Evolutionary conservation across 2,113 vertebrate species (phyloP).

Genomic region (Cranoglanis bouderius): DNA sequence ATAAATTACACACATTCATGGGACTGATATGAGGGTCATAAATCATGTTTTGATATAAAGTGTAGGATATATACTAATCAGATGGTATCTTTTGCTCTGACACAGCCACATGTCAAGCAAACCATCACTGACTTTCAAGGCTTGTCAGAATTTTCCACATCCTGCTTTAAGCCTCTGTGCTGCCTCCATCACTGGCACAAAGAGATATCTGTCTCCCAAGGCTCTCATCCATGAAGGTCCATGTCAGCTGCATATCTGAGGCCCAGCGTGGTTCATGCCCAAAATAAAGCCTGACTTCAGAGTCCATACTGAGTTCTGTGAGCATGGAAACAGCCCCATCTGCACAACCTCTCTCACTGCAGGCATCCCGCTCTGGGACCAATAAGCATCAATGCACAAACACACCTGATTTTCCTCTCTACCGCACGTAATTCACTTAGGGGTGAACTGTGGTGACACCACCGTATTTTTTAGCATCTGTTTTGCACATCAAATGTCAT

Average conservation of each 20-base stretch:
- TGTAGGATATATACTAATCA: too few relatives aligned
- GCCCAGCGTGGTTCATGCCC: conserved; percentile 6
- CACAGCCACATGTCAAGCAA: neutral
- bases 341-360: conserved; percentile 27
- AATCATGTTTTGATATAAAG: too few relatives aligned
- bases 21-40: too few relatives aligned
- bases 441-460: neutral
- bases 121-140: neutral
- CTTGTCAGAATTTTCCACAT: conserved; percentile 1
- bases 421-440: neutral
- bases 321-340: conserved; percentile 51
- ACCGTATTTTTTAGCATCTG: neutral
- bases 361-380: conserved; percentile 37
- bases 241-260: conserved; percentile 32
- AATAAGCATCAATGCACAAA: conserved; percentile 25
- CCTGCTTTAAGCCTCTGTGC: neutral
- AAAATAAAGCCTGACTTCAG: conserved; percentile 35
- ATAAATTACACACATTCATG: too few relatives aligned
- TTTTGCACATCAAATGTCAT: neutral
- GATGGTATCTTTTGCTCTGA: neutral
- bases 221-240: conserved; percentile 1
- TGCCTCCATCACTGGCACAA: neutral
- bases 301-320: conserved; percentile 16
- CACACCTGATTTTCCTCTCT: neutral
- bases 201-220: neutral